These are phyloP conservation scores for Itoplectis maculator DNA, from an alignment of 2,888 invertebrate species.

Conservation along the genomic window DNA sequence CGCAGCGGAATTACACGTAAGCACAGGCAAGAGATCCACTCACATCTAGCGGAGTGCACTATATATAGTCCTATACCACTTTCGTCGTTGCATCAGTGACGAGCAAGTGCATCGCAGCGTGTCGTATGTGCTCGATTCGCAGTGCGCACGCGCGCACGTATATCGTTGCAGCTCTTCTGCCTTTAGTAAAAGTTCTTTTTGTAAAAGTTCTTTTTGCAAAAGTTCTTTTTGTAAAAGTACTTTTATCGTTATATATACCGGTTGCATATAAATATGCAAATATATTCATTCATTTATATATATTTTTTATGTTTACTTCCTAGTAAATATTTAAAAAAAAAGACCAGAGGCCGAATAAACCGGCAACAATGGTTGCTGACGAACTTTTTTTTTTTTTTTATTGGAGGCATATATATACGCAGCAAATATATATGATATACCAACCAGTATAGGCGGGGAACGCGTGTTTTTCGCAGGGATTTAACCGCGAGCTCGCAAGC, in stretches of 20 bases:
- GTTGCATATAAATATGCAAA: neutral
- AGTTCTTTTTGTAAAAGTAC: too few relatives aligned
- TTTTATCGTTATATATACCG: neutral
- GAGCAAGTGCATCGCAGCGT: constrained; percentile 49
- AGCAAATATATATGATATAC: neutral
- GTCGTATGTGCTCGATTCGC: constrained; percentile 48
- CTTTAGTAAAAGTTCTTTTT: too few relatives aligned
- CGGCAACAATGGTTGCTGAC: too few relatives aligned
- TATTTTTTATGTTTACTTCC: neutral
- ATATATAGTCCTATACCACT: neutral
- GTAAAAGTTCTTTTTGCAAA: too few relatives aligned
- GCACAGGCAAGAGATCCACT: neutral
- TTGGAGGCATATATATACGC: too few relatives aligned
- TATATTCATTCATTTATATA: neutral
- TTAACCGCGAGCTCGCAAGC: constrained; percentile 11
- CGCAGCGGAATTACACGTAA: constrained; percentile 49
- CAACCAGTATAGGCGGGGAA: constrained; percentile 14
- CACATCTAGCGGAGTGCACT: constrained; percentile 28
- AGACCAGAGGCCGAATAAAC: too few relatives aligned
- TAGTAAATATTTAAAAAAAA: too few relatives aligned
- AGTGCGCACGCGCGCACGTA: constrained; percentile 20
- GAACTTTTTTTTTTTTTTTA: too few relatives aligned
- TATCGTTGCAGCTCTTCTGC: neutral
- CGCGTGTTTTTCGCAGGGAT: constrained; percentile 46
- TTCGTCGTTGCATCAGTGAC: constrained; percentile 31